phyloP scores from a whole-genome alignment of 2,113 vertebrate genomes.

The Etheostoma cragini region DNA sequence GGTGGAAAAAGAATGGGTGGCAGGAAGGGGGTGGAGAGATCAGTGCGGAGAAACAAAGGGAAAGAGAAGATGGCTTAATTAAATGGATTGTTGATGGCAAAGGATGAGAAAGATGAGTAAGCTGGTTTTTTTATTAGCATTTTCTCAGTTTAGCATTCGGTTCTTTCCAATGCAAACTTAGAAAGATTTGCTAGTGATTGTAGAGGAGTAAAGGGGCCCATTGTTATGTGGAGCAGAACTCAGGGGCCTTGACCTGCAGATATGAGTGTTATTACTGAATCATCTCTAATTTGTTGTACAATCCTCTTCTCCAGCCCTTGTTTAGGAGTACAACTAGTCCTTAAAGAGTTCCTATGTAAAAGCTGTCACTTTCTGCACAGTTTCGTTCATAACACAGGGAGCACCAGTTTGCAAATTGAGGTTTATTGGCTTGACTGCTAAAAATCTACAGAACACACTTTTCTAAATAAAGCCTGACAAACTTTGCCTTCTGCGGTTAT shows the following conservation, averaged over 20 bases:
- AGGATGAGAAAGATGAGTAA: conserved; percentile 16
- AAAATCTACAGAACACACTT: conserved; percentile 43
- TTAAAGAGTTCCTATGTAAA: conserved; percentile 20
- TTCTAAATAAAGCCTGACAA: conserved; percentile 55
- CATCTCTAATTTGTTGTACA: conserved; percentile 35
- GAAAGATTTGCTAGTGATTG: conserved; percentile 16
- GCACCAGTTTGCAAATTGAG: conserved; percentile 52
- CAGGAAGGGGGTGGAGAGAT: conserved; percentile 31
- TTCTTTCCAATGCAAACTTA: background rate
- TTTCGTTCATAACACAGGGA: conserved; percentile 49
- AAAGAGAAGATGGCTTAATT: conserved; percentile 47
- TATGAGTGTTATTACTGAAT: conserved; percentile 42
- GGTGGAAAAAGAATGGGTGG: conserved; percentile 51
- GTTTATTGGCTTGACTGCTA: conserved; percentile 55
- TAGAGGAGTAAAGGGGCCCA: background rate
- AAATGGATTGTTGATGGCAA: conserved; percentile 38
- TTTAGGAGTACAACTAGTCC: conserved; percentile 34
- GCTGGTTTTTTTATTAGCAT: background rate
- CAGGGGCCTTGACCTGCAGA: conserved; percentile 31
- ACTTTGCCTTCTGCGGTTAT: conserved; percentile 44
- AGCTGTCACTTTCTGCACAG: conserved; percentile 12
- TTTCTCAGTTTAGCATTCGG: background rate
- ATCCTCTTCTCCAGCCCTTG: conserved; percentile 34
- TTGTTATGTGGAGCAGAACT: conserved; percentile 47
- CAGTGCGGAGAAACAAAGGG: conserved; percentile 26